These are phyloP conservation scores for Drosophila novamexicana DNA, from an alignment of 1,140 invertebrate genomes.

Conservation along the genomic window DNA sequence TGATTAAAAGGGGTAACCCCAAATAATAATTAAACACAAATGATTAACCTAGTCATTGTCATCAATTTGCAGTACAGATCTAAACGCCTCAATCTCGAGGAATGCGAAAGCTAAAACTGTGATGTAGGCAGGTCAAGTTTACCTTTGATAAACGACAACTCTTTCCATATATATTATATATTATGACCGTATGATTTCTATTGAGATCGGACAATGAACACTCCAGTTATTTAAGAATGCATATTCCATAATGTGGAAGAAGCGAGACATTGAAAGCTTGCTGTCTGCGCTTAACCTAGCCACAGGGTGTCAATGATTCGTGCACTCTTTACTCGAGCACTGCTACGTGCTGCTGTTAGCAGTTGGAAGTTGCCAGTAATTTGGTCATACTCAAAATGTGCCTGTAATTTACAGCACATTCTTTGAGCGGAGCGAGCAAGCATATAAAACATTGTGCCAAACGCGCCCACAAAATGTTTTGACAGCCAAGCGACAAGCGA, in stretches of 20 bases:
- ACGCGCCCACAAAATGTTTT: conserved; percentile 61
- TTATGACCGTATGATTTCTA: too few relatives aligned
- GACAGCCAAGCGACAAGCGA: conserved; percentile 35
- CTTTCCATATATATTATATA: too few relatives aligned
- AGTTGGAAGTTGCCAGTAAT: conserved; percentile 15
- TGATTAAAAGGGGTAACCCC: not conserved
- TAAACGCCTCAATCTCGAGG: too few relatives aligned
- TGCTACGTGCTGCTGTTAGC: conserved; percentile 1
- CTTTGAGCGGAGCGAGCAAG: conserved; percentile 34
- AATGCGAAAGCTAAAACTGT: too few relatives aligned
- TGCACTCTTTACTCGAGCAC: not conserved
- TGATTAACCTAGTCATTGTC: too few relatives aligned
- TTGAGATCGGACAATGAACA: too few relatives aligned
- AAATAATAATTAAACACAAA: not conserved
- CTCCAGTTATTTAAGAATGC: too few relatives aligned
- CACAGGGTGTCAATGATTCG: conserved; percentile 5
- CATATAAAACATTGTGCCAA: conserved; percentile 67
- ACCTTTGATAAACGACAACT: too few relatives aligned
- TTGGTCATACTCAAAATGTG: conserved; percentile 28
- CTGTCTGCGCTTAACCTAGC: not conserved
- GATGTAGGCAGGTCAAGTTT: too few relatives aligned
- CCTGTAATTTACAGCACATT: conserved; percentile 38
- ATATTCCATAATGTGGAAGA: too few relatives aligned
- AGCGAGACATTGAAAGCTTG: too few relatives aligned
- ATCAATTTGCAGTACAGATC: too few relatives aligned